Evolutionary conservation across 2,113 vertebrate species (phyloP), one percentile per base, ranked within the genome.

Genomic region (Sphaerodactylus townsendi): DNA sequence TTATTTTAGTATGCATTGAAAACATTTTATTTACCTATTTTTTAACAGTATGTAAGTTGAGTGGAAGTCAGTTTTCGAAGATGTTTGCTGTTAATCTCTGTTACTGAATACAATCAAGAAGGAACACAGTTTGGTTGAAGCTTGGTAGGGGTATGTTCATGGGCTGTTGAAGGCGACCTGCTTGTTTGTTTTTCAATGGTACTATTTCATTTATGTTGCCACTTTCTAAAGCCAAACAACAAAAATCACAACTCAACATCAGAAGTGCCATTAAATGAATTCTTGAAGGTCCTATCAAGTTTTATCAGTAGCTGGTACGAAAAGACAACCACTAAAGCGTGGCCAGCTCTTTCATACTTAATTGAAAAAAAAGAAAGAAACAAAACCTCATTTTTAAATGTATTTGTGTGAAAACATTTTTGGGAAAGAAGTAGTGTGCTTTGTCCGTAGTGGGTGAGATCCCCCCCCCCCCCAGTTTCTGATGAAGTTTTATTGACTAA

Each of bases 201-300:
- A 92, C 78, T 81, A 87, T 80, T 91, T 81, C 89, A 82, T 81
- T 82, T 89, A 85, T 89, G 73, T 80, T 84, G 86, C 91, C 88
- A 81, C 92, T 93, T 94, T 92, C 94, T 85, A 88, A 86, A 95
- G 90, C 94, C 92, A 93, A 92, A 90, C 78, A 14, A 81, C 89
- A 84, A 87, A 71, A 79, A 91, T 91, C 94, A 95, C 92, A 91
- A 94, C 90, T 78, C 92, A 93, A 91, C 94, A 94, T 92, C 92
- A 93, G 91, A 95, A 95, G 94, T 95, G 95, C 96, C 94, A 92
- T 93, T 94, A 93, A 91, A 91, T 88, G 91, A 95, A 92, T 85
- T 93, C 81, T n/a, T 90, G 92, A 94, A 94, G 90, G 81, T 93
- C 84, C 85, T 85, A 73, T 77, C 69, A 77, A 90, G 90, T 91